These are phyloP conservation scores for Eubasilissa splendida DNA, from an alignment of 2,888 invertebrate genomes.

Conservation along the genomic window DNA sequence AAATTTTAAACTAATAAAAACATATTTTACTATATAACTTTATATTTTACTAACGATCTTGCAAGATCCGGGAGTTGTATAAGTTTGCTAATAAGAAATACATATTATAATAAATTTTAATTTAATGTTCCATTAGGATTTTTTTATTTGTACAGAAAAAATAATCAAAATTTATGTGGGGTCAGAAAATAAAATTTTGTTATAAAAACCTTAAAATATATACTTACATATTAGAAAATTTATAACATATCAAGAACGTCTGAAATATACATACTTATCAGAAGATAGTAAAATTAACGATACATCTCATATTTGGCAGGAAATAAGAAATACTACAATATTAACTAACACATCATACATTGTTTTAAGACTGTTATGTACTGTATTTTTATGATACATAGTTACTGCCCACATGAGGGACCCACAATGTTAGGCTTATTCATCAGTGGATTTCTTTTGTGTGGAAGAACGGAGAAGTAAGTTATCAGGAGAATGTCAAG, in stretches of 20 bases:
- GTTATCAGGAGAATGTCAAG: too few species aligned
- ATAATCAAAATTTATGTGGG: neutral
- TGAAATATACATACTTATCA: neutral
- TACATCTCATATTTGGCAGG: neutral
- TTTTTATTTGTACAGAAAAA: neutral
- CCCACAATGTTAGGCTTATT: too few species aligned
- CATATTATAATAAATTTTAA: neutral
- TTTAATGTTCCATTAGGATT: neutral
- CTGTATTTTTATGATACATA: too few species aligned
- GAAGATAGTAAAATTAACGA: neutral
- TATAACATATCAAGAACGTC: neutral
- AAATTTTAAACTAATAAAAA: slow-evolving; percentile 7
- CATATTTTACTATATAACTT: slow-evolving; percentile 14
- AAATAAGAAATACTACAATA: neutral
- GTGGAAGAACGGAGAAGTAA: too few species aligned
- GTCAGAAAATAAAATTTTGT: slow-evolving; percentile 14
- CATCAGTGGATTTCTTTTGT: too few species aligned
- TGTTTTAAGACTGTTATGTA: too few species aligned
- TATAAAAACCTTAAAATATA: neutral
- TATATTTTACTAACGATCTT: slow-evolving; percentile 14
- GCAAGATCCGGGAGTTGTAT: neutral
- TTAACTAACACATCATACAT: neutral
- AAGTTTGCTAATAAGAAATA: neutral
- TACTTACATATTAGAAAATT: neutral
- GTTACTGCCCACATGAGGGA: too few species aligned